Conservation (phyloP, 1,140 invertebrate genomes). For the Leptinotarsa texana region DNA sequence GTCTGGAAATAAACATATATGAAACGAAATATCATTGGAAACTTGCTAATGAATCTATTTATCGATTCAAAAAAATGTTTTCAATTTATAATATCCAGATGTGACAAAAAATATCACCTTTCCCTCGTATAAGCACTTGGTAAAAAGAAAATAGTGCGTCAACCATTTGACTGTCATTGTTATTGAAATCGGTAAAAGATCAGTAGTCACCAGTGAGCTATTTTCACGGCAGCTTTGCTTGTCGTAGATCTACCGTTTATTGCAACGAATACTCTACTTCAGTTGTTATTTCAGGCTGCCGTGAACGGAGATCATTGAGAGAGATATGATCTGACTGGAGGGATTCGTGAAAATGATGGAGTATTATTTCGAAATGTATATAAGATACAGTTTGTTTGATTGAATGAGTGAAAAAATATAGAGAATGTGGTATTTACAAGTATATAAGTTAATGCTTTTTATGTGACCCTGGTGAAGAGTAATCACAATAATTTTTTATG, state of each 20-base stretch:
- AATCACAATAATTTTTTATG: too few species aligned
- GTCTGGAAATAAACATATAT: too few species aligned
- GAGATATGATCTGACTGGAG: background rate
- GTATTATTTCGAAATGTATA: slow-evolving; percentile 9
- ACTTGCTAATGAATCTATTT: too few species aligned
- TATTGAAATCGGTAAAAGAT: slow-evolving; percentile 17
- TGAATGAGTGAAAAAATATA: too few species aligned
- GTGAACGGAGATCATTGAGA: slow-evolving; percentile 12
- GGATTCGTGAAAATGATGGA: background rate
- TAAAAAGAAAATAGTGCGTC: background rate
- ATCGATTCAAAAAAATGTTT: too few species aligned
- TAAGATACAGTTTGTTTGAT: too few species aligned
- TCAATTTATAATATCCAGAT: too few species aligned
- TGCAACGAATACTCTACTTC: background rate
- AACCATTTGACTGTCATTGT: slow-evolving; percentile 5
- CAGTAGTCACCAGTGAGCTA: slow-evolving; percentile 13
- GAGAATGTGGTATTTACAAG: too few species aligned
- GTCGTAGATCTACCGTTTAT: slow-evolving; percentile 6
- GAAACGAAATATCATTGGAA: too few species aligned
- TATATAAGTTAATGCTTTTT: too few species aligned
- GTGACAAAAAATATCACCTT: too few species aligned
- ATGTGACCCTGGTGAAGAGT: too few species aligned
- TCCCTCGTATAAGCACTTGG: background rate
- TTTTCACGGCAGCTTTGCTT: slow-evolving; percentile 11
- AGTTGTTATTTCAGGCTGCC: slow-evolving; percentile 21